Evolutionary conservation across 2,888 invertebrate species (phyloP).

Genomic region (Torymus aiolomorphi): DNA sequence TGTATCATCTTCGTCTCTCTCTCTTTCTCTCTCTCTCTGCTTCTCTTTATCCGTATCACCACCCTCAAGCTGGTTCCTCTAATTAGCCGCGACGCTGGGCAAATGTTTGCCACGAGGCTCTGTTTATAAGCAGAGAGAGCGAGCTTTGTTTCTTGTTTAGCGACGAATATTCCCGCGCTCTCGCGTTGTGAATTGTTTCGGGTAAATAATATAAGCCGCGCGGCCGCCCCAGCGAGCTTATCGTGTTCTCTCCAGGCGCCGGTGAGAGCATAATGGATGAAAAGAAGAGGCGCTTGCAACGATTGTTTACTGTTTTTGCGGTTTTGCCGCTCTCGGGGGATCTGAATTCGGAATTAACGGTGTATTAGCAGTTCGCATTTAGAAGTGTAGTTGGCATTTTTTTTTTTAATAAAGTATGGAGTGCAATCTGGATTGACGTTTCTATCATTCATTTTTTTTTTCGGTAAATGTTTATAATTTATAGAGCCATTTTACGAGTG

Average conservation of each 20-base stretch:
- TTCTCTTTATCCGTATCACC: conserved; percentile 3
- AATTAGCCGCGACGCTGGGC: conserved; percentile 50
- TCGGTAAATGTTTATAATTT: too few relatives aligned
- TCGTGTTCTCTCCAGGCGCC: not conserved
- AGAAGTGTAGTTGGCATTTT: too few relatives aligned
- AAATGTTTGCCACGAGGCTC: conserved; percentile 53
- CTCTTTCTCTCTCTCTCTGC: not conserved
- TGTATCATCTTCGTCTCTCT: conserved; percentile 12
- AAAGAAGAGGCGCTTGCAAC: not conserved
- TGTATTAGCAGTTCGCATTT: too few relatives aligned
- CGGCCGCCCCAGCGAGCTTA: not conserved
- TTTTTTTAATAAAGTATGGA: too few relatives aligned
- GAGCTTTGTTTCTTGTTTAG: conserved; percentile 49
- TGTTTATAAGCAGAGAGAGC: conserved; percentile 44
- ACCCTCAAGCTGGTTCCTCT: conserved; percentile 44
- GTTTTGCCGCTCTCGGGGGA: conserved; percentile 36
- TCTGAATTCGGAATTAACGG: too few relatives aligned
- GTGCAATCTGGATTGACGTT: too few relatives aligned
- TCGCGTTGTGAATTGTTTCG: conserved; percentile 34
- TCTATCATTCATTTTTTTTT: too few relatives aligned
- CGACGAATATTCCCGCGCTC: conserved; percentile 20
- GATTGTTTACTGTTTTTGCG: conserved; percentile 67
- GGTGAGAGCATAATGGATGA: not conserved
- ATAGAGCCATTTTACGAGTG: too few relatives aligned
- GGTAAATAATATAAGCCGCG: conserved; percentile 46